These are phyloP conservation scores for Aurelia aurita complex sp. Pacific DNA, from an alignment of 30 jellyfish, hydroid and myxozoan genomes.

Conservation along the genomic window DNA sequence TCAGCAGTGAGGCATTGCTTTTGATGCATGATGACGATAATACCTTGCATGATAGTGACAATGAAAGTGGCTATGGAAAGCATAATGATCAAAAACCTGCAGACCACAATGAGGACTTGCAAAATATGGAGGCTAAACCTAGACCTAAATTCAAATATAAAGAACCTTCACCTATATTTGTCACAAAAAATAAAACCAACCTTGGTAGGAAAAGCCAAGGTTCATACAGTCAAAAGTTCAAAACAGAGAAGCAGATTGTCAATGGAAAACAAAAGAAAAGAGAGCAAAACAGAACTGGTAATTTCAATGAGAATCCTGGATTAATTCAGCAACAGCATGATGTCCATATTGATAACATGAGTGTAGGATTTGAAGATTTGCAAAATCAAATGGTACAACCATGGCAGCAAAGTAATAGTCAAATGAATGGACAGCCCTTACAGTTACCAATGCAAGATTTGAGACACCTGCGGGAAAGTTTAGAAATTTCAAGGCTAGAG, in stretches of 20 bases:
- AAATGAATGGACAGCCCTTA: neutral
- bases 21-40: neutral
- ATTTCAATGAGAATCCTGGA: neutral
- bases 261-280: neutral
- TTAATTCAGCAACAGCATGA: neutral
- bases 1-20: neutral
- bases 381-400: neutral
- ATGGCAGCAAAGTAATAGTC: neutral
- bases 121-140: neutral
- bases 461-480: neutral
- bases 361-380: neutral
- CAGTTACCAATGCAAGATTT: neutral
- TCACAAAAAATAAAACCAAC: slow-evolving; percentile 24
- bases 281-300: neutral
- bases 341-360: neutral
- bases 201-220: slow-evolving; percentile 36
- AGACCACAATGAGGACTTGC: neutral
- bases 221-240: slow-evolving; percentile 43
- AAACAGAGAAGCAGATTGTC: neutral
- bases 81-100: neutral
- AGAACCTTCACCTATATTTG: slow-evolving; percentile 42
- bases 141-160: slow-evolving; percentile 47
- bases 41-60: neutral
- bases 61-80: neutral
- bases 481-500: slow-evolving; percentile 45